Base-by-base conservation (phyloP, 2,797 vertebrate genomes). In the Diplodus puntazzo region DNA sequence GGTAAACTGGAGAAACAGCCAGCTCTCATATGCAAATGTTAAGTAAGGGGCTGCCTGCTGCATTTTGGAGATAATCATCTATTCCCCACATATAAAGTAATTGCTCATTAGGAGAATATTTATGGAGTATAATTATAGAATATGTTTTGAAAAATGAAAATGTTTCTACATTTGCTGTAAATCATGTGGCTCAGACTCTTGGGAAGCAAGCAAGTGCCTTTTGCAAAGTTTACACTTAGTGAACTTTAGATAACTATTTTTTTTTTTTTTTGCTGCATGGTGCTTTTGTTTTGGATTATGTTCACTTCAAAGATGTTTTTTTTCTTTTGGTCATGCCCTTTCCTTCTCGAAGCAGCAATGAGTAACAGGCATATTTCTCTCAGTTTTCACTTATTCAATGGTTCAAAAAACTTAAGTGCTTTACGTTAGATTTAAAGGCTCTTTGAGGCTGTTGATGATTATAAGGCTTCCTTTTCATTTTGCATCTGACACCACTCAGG, bases 251-350 rank as follows among this genome's bases (percentile, higher is more conserved):
- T 73, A 58, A 74, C 63, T 42, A 0, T n/a, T 45, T 52, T 34
- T 42, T 30, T 12, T 25, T 25, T 25, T 57, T 30, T 64, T 18
- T 52, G 11, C 20, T 55, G 25, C 6, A 16, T 27, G 13, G 4
- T 27, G 21, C 25, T 50, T 75, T 63, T 27, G 16, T 76, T 81
- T 62, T 25, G 18, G 67, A 34, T 72, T 61, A 50, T 62, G 7
- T 45, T 57, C 17, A 57, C 61, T 65, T 59, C 16, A 70, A 55
- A 49, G 34, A 60, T 50, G 4, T 27, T 34, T 45, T 70, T 25
- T 3, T 58, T 52, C 5, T 34, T 18, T 59, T 45, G 68, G 55
- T 45, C 45, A 3, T 73, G 58, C 16, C n/a, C 30, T 59, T 52
- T 43, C 3, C 11, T 23, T 45, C 20, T 59, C 23, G 1, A 45